Conservation (phyloP, 2,888 invertebrate species). For the Rhorus exstirpatorius region DNA sequence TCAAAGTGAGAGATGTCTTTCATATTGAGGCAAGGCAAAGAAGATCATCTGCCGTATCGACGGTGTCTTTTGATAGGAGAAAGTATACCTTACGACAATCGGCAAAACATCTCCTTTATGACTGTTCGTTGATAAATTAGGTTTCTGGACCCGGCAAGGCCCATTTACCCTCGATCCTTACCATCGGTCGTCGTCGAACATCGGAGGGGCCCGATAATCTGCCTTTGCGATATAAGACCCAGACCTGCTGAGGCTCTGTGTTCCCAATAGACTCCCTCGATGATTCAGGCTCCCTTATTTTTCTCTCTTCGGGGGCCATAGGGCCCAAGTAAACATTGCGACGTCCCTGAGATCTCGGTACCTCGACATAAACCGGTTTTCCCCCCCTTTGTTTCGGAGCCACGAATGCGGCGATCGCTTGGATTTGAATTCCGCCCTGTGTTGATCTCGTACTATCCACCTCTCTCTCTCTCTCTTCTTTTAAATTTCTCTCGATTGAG, state of each 20-base stretch:
- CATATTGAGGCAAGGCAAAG: no score
- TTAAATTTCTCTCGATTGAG: slow-evolving; percentile 12
- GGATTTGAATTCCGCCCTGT: slow-evolving; percentile 61
- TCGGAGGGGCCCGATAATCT: no score
- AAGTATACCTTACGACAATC: no score
- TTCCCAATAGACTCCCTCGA: no score
- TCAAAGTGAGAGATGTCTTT: no score
- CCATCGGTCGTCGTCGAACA: no score
- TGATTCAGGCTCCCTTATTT: background rate
- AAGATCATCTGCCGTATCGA: no score
- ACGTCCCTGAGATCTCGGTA: slow-evolving; percentile 49
- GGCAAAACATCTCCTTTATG: no score
- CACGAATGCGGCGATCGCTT: slow-evolving; percentile 38
- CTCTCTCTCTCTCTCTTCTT: background rate
- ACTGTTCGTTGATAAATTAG: no score
- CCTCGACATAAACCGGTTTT: slow-evolving; percentile 59
- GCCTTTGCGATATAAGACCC: background rate
- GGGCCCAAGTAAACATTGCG: slow-evolving; percentile 41
- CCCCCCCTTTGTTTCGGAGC: slow-evolving; percentile 29
- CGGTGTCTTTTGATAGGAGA: no score
- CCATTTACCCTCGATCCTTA: no score
- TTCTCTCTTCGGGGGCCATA: background rate
- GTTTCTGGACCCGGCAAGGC: no score
- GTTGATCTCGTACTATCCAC: slow-evolving; percentile 23
- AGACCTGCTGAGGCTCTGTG: background rate